These are phyloP conservation scores for Automeris io DNA, from an alignment of 2,888 invertebrate genomes.

Conservation along the genomic window DNA sequence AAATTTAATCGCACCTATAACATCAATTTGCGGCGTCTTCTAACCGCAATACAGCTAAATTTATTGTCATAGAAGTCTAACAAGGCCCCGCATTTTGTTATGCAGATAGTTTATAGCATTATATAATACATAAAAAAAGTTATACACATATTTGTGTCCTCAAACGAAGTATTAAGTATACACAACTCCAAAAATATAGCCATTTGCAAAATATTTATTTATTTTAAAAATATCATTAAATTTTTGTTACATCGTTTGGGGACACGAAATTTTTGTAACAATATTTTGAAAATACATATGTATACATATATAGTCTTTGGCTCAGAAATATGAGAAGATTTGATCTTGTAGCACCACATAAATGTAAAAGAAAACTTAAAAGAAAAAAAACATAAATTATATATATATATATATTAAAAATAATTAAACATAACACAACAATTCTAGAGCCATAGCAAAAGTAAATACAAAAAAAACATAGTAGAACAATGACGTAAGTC, in stretches of 20 bases:
- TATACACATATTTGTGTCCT: slow-evolving; percentile 8
- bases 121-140: slow-evolving; percentile 18
- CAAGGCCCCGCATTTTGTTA: slow-evolving; percentile 39
- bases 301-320: slow-evolving; percentile 52
- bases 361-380: slow-evolving; percentile 31
- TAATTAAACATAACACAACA: background rate
- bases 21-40: slow-evolving; percentile 45
- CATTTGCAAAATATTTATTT: background rate
- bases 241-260: background rate
- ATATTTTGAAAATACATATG: slow-evolving; percentile 1
- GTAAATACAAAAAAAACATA: slow-evolving; percentile 1
- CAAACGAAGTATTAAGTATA: slow-evolving; percentile 8
- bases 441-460: background rate
- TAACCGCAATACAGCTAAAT: slow-evolving; percentile 36
- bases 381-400: slow-evolving; percentile 29
- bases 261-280: slow-evolving; percentile 1
- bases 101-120: slow-evolving; percentile 32
- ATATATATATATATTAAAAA: slow-evolving; percentile 14
- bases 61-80: slow-evolving; percentile 50
- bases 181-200: slow-evolving; percentile 2
- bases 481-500: too few species aligned
- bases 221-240: too few species aligned
- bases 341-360: slow-evolving; percentile 68
- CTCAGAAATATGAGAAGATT: slow-evolving; percentile 57
- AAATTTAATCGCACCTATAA: slow-evolving; percentile 70